phyloP scores from a whole-genome alignment of 2,888 invertebrate species.

The Neoscelio sp. region DNA sequence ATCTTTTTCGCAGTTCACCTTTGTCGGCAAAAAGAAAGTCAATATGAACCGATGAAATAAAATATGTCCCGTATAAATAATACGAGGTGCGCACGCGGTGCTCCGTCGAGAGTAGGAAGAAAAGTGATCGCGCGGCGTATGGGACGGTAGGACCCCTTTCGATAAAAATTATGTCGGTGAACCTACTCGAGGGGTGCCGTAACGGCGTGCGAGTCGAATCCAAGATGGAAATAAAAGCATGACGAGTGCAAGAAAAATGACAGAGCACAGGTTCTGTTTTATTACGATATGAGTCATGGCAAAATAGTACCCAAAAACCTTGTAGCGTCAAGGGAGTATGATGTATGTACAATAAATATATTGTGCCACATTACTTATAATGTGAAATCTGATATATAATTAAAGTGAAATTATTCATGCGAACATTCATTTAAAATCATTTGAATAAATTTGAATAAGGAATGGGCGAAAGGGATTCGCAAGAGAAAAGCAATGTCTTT shows the following conservation, averaged over 20 bases:
- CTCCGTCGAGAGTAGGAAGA: slow-evolving; percentile 50
- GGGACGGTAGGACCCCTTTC: slow-evolving; percentile 55
- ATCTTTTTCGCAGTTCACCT: slow-evolving; percentile 31
- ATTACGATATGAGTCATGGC: slow-evolving; percentile 51
- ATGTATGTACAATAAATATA: slow-evolving; percentile 47
- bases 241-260: slow-evolving; percentile 54
- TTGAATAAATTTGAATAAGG: slow-evolving; percentile 30
- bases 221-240: slow-evolving; percentile 59
- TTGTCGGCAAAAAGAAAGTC: slow-evolving; percentile 53
- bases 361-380: slow-evolving; percentile 34
- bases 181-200: slow-evolving; percentile 55
- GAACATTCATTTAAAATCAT: slow-evolving; percentile 23
- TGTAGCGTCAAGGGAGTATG: slow-evolving; percentile 36
- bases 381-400: slow-evolving; percentile 35
- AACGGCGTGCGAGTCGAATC: slow-evolving; percentile 59
- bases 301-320: slow-evolving; percentile 39
- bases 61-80: slow-evolving; percentile 62
- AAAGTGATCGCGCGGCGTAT: slow-evolving; percentile 46
- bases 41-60: slow-evolving; percentile 60
- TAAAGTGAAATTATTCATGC: slow-evolving; percentile 29
- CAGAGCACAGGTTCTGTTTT: slow-evolving; percentile 49
- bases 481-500: not conserved
- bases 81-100: slow-evolving; percentile 64
- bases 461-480: not conserved
- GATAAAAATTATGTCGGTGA: slow-evolving; percentile 59